A percentile compares a stretch with the other conserved stretches of the same genome.
phyloP scores from a whole-genome alignment of 2,888 invertebrate species.

The Liodrosophila aerea region DNA sequence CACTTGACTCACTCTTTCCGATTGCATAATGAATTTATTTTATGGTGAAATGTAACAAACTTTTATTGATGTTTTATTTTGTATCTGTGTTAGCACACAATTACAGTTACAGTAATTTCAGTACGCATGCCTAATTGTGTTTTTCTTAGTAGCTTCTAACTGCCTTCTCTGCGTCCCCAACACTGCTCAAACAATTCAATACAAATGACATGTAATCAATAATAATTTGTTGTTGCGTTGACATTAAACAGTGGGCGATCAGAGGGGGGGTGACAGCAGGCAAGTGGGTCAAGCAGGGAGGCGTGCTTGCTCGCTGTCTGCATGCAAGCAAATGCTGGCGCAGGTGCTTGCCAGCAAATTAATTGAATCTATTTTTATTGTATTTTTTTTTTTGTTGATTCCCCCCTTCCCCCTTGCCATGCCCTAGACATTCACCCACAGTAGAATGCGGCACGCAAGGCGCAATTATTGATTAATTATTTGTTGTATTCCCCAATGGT shows the following conservation, averaged over 20 bases:
- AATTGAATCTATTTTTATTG: slow-evolving; percentile 38
- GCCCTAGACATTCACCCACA: slow-evolving; percentile 11
- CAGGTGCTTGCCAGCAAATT: slow-evolving; percentile 61
- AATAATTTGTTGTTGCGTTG: slow-evolving; percentile 66
- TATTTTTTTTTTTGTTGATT: slow-evolving; percentile 18
- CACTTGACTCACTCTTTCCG: slow-evolving; percentile 3
- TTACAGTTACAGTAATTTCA: slow-evolving; percentile 36
- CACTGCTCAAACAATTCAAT: slow-evolving; percentile 32
- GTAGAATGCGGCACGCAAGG: slow-evolving; percentile 49
- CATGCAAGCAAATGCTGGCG: slow-evolving; percentile 43
- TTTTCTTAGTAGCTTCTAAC: slow-evolving; percentile 42
- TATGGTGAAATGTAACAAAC: slow-evolving; percentile 11
- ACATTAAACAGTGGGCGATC: slow-evolving; percentile 44
- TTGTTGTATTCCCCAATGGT: slow-evolving; percentile 24
- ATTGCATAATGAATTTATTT: slow-evolving; percentile 48
- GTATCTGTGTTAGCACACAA: slow-evolving; percentile 34
- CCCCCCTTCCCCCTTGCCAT: not conserved
- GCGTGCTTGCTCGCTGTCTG: slow-evolving; percentile 17
- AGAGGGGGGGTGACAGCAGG: not conserved
- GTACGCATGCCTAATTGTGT: slow-evolving; percentile 63
- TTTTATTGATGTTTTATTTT: slow-evolving; percentile 8
- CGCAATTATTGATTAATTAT: slow-evolving; percentile 72
- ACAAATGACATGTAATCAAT: slow-evolving; percentile 71
- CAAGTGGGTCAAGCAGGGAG: slow-evolving; percentile 1
- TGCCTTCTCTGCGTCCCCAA: not conserved